phyloP scores from a whole-genome alignment of 1,140 invertebrate species.

The Neelides sp. region DNA sequence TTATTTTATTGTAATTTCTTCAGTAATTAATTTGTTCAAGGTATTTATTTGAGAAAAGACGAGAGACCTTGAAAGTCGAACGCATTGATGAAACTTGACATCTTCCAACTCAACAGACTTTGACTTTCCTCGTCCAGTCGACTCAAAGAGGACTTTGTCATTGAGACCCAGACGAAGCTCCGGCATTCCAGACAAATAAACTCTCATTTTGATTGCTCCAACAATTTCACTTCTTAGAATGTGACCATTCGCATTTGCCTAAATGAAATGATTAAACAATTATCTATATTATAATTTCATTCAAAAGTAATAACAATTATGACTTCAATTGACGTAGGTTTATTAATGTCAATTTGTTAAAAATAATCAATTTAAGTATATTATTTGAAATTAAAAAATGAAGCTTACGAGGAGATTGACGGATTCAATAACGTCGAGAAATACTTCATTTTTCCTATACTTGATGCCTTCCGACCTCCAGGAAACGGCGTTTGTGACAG shows the following conservation, averaged over 20 bases:
- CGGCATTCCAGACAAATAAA: constrained; percentile 99
- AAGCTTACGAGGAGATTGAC: constrained; percentile 78
- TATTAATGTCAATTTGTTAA: neutral
- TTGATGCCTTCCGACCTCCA: constrained; percentile 99
- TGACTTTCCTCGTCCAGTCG: constrained; percentile 91
- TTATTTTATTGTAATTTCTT: no score
- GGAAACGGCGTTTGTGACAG: constrained; percentile 99
- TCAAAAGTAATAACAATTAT: neutral
- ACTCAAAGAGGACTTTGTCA: constrained; percentile 98
- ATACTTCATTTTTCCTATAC: constrained; percentile 99
- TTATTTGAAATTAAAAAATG: no score
- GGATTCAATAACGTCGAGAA: constrained; percentile 98
- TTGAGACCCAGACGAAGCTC: constrained; percentile 95
- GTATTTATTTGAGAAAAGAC: neutral
- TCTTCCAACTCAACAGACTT: constrained; percentile 99
- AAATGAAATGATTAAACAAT: constrained; percentile 19
- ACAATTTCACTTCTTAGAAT: constrained; percentile 96
- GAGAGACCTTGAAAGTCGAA: constrained; percentile 64
- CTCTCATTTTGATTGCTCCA: constrained; percentile 97
- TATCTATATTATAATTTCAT: no score
- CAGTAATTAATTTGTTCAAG: no score
- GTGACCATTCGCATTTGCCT: constrained; percentile 95
- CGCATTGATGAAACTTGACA: constrained; percentile 99
- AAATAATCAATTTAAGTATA: neutral
- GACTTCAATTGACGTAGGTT: neutral